Evolutionary conservation across 2,888 invertebrate genomes (phyloP).

Genomic region (Autographa gamma): DNA sequence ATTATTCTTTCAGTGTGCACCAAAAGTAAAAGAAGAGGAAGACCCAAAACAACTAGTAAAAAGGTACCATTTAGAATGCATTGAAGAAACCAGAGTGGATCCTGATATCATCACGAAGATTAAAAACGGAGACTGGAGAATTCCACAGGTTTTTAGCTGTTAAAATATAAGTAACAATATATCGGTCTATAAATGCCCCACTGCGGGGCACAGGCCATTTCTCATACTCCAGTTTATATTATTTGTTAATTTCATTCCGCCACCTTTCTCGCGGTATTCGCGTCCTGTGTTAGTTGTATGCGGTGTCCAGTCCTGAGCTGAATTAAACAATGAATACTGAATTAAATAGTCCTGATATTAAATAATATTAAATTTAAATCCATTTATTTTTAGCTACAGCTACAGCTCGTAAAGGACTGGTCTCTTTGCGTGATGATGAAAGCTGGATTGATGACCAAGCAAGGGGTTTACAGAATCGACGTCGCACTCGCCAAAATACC

Average conservation of each 20-base stretch:
- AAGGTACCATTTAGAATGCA: constrained; percentile 63
- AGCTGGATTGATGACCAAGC: constrained; percentile 66
- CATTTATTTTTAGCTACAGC: too few species aligned
- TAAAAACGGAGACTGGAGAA: constrained; percentile 56
- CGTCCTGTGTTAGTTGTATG: too few species aligned
- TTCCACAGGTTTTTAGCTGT: constrained; percentile 5
- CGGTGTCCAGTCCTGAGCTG: too few species aligned
- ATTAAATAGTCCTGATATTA: too few species aligned
- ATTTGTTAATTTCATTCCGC: too few species aligned
- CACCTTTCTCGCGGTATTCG: too few species aligned
- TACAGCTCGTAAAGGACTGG: constrained; percentile 64
- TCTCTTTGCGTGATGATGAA: constrained; percentile 68
- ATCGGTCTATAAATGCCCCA: too few species aligned
- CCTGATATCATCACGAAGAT: constrained; percentile 56
- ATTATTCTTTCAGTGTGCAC: neutral
- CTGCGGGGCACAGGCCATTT: too few species aligned
- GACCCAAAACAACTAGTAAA: constrained; percentile 5
- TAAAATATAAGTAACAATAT: too few species aligned
- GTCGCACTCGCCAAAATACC: constrained; percentile 64
- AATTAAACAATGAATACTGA: too few species aligned
- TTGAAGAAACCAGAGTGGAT: constrained; percentile 62
- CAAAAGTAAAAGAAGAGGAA: neutral
- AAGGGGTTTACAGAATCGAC: constrained; percentile 72
- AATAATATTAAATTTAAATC: too few species aligned
- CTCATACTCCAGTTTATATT: too few species aligned